Evolutionary conservation across 2,797 vertebrate species (phyloP), one percentile per base, ranked within the genome.

Genomic region (Xenopus petersii): DNA sequence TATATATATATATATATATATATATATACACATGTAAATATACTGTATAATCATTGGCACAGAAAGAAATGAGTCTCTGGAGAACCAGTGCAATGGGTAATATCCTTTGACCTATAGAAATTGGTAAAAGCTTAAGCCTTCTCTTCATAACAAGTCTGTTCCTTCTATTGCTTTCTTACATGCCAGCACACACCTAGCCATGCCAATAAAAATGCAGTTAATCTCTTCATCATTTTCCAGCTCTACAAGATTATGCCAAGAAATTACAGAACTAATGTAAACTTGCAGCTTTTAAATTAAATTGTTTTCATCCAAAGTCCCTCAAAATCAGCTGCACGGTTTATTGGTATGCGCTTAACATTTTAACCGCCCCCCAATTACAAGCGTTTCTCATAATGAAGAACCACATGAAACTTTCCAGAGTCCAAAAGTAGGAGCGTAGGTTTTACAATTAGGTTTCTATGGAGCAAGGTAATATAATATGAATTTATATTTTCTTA

Each of bases 201-300:
- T 79, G 77, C 77, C 77, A 79, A 79, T 67, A 74, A 65, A 79
- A 79, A 79, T 70, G 59, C 74, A 74, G 42, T 74, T 79, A 74
- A 74, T 78, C 76, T 78, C 71, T 73, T 78, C 75, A 77, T 73
- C 71, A 59, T 74, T 79, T 74, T 79, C 71, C 67, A 79, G 56
- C 65, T 74, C 71, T 60, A 74, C 70, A 74, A 61, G 55, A 70
- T 74, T 70, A 74, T 79, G 77, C 67, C 71, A 79, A 79, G 67
- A 79, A 70, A 74, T 74, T 79, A 79, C 77, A 74, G 77, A 70
- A 74, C 62, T 54, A 65, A 74, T 74, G 77, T 66, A 74, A 74
- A 73, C 62, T 60, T 70, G 65, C 77, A 74, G 67, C 67, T 74
- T 79, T 79, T 74, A 79, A 79, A 79, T 79, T 74, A 79, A 70